These are phyloP conservation scores for Lithobius niger DNA, from an alignment of 1,140 invertebrate genomes.

Conservation along the genomic window DNA sequence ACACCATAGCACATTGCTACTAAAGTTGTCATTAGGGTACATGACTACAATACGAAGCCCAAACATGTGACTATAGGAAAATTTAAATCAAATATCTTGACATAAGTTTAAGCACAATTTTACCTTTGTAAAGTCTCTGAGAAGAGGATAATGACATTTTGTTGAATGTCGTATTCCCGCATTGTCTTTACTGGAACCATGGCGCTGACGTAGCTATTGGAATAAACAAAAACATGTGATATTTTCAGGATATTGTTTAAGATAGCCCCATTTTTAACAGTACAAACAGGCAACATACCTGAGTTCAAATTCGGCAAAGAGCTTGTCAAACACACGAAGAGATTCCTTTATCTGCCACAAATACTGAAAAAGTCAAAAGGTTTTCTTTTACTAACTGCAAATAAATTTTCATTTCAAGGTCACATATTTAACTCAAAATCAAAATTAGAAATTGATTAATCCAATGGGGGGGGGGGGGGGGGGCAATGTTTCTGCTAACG, in stretches of 20 bases:
- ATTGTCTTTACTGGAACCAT: conserved; percentile 98
- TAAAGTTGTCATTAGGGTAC: too few species aligned
- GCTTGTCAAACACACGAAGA: conserved; percentile 79
- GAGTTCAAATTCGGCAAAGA: conserved; percentile 95
- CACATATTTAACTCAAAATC: too few species aligned
- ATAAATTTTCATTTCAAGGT: too few species aligned
- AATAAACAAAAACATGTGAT: background rate
- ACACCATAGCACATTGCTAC: too few species aligned
- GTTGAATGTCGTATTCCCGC: conserved; percentile 91
- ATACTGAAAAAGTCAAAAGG: conserved; percentile 18
- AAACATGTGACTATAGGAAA: too few species aligned
- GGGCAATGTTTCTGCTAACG: too few species aligned
- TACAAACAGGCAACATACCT: conserved; percentile 33
- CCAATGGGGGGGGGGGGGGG: too few species aligned
- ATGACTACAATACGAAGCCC: too few species aligned
- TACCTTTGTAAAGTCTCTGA: conserved; percentile 80
- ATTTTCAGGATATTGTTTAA: conserved; percentile 10
- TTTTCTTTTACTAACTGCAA: too few species aligned
- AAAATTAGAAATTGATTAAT: too few species aligned
- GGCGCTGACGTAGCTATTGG: conserved; percentile 77
- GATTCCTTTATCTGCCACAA: conserved; percentile 47
- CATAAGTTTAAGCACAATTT: conserved; percentile 4
- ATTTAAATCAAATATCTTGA: too few species aligned
- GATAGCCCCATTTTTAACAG: background rate
- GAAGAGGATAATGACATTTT: conserved; percentile 90